Conservation (phyloP, 2,888 invertebrate genomes). For the Himalopsyche japonica region DNA sequence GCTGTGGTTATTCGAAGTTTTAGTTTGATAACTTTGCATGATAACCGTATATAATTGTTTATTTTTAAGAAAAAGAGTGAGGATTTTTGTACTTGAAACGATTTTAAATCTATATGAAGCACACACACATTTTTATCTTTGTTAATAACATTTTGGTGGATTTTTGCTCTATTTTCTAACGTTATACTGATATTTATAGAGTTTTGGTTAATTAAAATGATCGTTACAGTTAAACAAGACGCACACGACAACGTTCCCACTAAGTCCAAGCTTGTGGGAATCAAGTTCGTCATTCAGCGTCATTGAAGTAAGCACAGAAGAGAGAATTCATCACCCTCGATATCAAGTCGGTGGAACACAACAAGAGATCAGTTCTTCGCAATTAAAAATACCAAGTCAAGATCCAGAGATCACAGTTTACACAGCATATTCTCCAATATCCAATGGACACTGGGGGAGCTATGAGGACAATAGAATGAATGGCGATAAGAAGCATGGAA, state of each 20-base stretch:
- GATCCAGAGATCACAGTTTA: conserved; percentile 35
- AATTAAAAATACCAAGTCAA: conserved; percentile 31
- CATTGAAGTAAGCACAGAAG: conserved; percentile 47
- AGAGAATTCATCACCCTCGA: conserved; percentile 29
- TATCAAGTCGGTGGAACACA: conserved; percentile 39
- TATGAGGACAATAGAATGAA: conserved; percentile 33
- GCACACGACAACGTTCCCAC: conserved; percentile 26
- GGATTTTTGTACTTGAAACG: too few relatives aligned
- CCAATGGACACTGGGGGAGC: conserved; percentile 3
- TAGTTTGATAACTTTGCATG: too few relatives aligned
- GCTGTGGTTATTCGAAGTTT: too few relatives aligned
- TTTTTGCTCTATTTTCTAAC: too few relatives aligned
- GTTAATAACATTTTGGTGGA: too few relatives aligned
- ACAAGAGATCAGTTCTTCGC: conserved; percentile 37
- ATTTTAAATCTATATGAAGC: too few relatives aligned
- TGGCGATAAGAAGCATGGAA: neutral
- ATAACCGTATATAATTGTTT: too few relatives aligned
- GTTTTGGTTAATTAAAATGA: neutral
- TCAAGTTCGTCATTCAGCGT: conserved; percentile 48
- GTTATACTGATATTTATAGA: too few relatives aligned
- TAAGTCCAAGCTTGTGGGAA: conserved; percentile 34
- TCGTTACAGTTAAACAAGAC: conserved; percentile 28
- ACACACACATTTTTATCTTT: too few relatives aligned
- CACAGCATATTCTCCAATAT: conserved; percentile 24
- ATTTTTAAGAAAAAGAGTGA: too few relatives aligned